Conservation (phyloP, 2,113 vertebrate genomes). For the Campylomormyrus tamandua region DNA sequence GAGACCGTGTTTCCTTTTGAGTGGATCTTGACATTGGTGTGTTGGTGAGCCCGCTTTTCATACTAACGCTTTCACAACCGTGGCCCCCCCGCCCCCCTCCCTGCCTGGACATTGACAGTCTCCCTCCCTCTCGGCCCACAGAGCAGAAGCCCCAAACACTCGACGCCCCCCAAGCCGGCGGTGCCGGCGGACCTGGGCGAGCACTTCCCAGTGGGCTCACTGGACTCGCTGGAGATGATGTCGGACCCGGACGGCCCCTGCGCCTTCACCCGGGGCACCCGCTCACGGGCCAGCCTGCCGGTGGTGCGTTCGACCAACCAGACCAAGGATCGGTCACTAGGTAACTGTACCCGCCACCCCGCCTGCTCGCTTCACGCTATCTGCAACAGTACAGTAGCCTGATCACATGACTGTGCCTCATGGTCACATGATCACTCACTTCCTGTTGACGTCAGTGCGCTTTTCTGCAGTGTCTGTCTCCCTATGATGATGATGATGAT, state of each 20-base stretch:
- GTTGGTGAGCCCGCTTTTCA: background rate
- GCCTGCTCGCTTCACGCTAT: background rate
- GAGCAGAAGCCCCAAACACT: constrained; percentile 83
- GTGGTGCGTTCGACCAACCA: constrained; percentile 90
- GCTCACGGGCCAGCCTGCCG: constrained; percentile 82
- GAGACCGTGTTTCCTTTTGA: background rate
- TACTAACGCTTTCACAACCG: background rate
- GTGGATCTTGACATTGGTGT: constrained; percentile 1
- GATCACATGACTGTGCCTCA: background rate
- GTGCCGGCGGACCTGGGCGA: constrained; percentile 69
- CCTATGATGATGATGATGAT: background rate
- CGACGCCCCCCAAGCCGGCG: constrained; percentile 59
- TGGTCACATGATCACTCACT: background rate
- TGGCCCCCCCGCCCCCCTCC: background rate
- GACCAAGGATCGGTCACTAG: constrained; percentile 90
- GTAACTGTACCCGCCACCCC: constrained; percentile 49
- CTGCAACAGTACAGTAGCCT: background rate
- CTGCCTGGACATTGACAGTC: background rate
- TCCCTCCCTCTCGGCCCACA: constrained; percentile 51
- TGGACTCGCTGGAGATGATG: constrained; percentile 85
- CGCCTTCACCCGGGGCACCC: constrained; percentile 81
- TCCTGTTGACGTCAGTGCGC: background rate
- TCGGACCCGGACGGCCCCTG: constrained; percentile 74
- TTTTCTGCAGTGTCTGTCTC: background rate
- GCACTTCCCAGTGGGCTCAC: constrained; percentile 66